These are phyloP conservation scores for Phoebastria nigripes DNA, from an alignment of 2,797 vertebrate genomes.

Conservation along the genomic window DNA sequence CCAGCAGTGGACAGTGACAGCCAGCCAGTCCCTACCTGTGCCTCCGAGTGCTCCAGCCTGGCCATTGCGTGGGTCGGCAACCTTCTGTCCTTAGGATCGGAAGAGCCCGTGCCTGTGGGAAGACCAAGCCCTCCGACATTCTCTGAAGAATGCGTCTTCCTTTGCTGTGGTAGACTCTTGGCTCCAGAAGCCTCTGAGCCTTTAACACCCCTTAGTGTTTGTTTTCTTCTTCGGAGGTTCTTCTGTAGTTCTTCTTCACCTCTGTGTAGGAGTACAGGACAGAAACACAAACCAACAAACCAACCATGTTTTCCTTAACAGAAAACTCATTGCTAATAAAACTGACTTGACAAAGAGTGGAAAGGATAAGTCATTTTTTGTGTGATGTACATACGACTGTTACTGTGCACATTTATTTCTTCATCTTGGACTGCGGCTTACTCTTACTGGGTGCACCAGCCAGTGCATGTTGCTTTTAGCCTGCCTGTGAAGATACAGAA, in stretches of 20 bases:
- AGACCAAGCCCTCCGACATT: accelerated
- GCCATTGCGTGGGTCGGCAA: accelerated
- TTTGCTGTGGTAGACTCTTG: neutral
- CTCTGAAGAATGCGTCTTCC: neutral
- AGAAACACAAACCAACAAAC: neutral
- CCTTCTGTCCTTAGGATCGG: accelerated
- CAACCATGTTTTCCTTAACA: neutral
- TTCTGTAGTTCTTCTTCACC: neutral
- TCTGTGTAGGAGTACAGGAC: neutral
- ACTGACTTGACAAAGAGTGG: too few species aligned
- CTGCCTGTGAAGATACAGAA: neutral
- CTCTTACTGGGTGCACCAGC: neutral
- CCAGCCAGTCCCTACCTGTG: neutral
- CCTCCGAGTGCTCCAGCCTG: neutral
- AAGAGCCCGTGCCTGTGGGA: accelerated
- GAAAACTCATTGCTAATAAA: neutral
- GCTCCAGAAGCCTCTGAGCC: neutral
- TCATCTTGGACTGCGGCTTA: neutral
- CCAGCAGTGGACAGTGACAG: neutral
- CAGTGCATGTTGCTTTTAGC: neutral
- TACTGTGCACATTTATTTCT: accelerated
- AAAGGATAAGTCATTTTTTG: neutral
- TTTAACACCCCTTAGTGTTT: accelerated
- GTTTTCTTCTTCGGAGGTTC: neutral
- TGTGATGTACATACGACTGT: accelerated